phyloP scores from a whole-genome alignment of 1,140 invertebrate genomes.

The Phenacoccus solenopsis region DNA sequence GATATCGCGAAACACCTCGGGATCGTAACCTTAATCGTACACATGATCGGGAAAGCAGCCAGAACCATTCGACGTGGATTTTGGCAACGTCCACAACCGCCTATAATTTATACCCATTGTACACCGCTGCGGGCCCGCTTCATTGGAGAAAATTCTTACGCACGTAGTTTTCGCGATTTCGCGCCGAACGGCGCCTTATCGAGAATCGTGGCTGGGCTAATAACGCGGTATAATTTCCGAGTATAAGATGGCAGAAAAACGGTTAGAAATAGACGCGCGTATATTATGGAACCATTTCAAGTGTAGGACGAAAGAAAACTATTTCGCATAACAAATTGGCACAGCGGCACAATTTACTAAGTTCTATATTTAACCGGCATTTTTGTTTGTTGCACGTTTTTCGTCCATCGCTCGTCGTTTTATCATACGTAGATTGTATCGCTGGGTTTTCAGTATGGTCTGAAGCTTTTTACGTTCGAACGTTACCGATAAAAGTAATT shows the following conservation, averaged over 20 bases:
- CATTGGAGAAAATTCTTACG: not conserved
- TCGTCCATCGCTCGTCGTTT: not conserved
- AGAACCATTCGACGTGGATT: not conserved
- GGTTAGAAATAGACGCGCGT: slow-evolving; percentile 3
- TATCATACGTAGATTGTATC: not conserved
- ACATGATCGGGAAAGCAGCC: not conserved
- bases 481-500: not conserved
- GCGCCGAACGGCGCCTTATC: not conserved
- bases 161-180: not conserved
- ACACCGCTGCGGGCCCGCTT: not conserved
- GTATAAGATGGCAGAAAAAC: not conserved
- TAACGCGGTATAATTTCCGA: not conserved
- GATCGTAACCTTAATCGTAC: not conserved
- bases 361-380: slow-evolving; percentile 11
- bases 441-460: not conserved
- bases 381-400: slow-evolving; percentile 5
- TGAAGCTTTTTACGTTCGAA: not conserved
- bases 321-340: slow-evolving; percentile 16
- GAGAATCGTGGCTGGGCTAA: not conserved
- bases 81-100: not conserved
- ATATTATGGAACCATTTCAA: slow-evolving; percentile 14
- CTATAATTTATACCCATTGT: not conserved
- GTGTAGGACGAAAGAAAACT: slow-evolving; percentile 13
- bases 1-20: not conserved
- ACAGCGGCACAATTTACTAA: slow-evolving; percentile 7